Evolutionary conservation across 2,888 invertebrate genomes (phyloP).

Genomic region (Eustalomyia histrio): DNA sequence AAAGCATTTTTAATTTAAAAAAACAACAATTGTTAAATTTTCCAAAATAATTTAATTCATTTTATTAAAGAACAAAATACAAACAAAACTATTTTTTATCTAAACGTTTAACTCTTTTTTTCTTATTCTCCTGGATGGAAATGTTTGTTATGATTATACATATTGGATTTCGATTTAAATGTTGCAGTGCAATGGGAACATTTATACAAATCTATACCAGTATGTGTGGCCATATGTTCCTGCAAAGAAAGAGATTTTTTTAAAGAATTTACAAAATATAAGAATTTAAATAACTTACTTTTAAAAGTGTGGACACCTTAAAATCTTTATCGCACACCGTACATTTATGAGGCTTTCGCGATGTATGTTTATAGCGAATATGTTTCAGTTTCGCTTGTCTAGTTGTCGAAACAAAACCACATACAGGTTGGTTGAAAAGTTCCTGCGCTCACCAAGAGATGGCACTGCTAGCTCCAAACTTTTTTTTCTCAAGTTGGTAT

Average conservation of each 20-base stretch:
- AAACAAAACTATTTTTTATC: neutral
- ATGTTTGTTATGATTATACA: conserved; percentile 76
- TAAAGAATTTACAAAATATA: neutral
- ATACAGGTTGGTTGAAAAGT: too few relatives aligned
- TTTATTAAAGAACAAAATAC: too few relatives aligned
- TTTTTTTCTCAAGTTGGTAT: too few relatives aligned
- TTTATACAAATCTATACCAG: conserved; percentile 74
- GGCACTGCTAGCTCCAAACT: too few relatives aligned
- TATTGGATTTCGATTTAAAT: conserved; percentile 75
- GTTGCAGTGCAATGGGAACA: conserved; percentile 75
- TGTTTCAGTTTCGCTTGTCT: conserved; percentile 2
- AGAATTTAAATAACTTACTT: neutral
- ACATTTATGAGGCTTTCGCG: conserved; percentile 71
- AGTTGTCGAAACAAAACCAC: conserved; percentile 19
- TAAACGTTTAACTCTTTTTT: neutral
- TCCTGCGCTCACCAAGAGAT: too few relatives aligned
- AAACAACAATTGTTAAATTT: too few relatives aligned
- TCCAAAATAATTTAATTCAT: too few relatives aligned
- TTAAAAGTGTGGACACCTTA: conserved; percentile 68
- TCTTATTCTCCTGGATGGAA: conserved; percentile 66
- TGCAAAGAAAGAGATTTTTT: conserved; percentile 52
- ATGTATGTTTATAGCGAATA: conserved; percentile 6
- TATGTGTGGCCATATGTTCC: conserved; percentile 78
- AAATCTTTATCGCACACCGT: conserved; percentile 76
- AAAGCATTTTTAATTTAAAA: too few relatives aligned